Base-by-base conservation (phyloP, 30 jellyfish, hydroid and myxozoan species). In the Hydractinia echinata region DNA sequence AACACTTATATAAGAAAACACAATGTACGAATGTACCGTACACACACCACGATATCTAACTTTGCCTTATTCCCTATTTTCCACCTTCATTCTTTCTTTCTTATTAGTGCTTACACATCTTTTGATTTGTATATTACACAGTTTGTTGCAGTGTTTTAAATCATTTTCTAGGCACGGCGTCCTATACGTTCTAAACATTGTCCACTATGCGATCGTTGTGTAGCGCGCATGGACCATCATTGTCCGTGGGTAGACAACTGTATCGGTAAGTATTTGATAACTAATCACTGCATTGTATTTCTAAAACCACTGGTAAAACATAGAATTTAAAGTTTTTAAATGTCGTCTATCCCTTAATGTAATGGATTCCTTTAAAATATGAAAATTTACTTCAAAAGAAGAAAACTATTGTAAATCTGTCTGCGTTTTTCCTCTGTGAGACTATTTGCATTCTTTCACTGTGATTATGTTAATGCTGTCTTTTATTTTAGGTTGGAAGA, bases 211-310 rank as follows among this genome's bases (percentile, higher is more conserved):
- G 92, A 92, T 73, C 95, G 95, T 48, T 92, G 98, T 69, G 88
- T 92, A 16, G 98, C 98, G 39, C 68, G 96, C 60, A 86, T 92
- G 96, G 98, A 92, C 67, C 98, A 92, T 56, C 98, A 92, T 68
- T 92, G 98, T 79, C 98, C 98, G 4, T 92, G 98, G 98, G 80
- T 92, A 19, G 96, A 92, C 62, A 92, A 92, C 67, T 92, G 98
- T 60, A 89, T 92, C 55, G 98, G 98, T 92, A 81, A 79, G 86
- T 9, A 19, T 67, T 21, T 55, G 44, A 30, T 30, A 30, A 30
- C 1, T 54, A 54, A 54, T 21, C 16, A 21, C 54, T 8, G 15
- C 15, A 16, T 6, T 4, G 19, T 15, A 48, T 16, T 50, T 6
- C 67, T 9, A 53, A 14, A 11, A 4, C 7, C 54, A 1, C 18